These are phyloP conservation scores for Ptychochromis oligacanthus DNA, from an alignment of 2,113 vertebrate genomes.

Conservation along the genomic window DNA sequence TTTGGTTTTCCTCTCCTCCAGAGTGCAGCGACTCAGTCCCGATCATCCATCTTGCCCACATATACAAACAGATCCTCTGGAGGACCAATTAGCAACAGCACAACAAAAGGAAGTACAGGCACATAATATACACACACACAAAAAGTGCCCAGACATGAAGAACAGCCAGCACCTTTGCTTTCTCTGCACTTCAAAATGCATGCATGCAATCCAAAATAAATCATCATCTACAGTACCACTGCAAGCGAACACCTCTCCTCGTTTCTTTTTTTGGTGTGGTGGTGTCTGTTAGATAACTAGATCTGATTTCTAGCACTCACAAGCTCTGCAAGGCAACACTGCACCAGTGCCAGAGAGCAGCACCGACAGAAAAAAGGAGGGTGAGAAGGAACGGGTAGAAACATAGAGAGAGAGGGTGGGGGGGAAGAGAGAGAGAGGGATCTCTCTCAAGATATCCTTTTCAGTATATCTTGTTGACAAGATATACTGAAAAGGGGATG, in stretches of 20 bases:
- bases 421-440: not conserved
- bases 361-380: constrained; percentile 43
- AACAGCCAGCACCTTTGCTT: constrained; percentile 38
- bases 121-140: constrained; percentile 22
- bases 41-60: constrained; percentile 69
- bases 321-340: constrained; percentile 72
- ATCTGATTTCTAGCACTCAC: constrained; percentile 65
- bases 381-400: constrained; percentile 36
- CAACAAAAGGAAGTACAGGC: constrained; percentile 46
- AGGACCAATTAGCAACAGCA: constrained; percentile 70
- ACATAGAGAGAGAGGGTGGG: constrained; percentile 5
- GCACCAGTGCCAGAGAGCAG: constrained; percentile 68
- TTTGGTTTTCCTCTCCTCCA: constrained; percentile 36
- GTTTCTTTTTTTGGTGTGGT: constrained; percentile 44
- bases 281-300: constrained; percentile 68
- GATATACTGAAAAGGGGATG: constrained; percentile 47
- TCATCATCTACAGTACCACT: constrained; percentile 21
- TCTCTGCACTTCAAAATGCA: constrained; percentile 25
- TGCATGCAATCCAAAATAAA: constrained; percentile 12
- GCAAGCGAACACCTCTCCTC: constrained; percentile 42
- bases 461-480: too few relatives aligned
- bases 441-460: too few relatives aligned
- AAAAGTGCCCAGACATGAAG: constrained; percentile 18
- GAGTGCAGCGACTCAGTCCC: constrained; percentile 37
- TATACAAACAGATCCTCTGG: constrained; percentile 61